Evolutionary conservation across 2,797 vertebrate species (phyloP).

Genomic region (Alfaro cultratus): DNA sequence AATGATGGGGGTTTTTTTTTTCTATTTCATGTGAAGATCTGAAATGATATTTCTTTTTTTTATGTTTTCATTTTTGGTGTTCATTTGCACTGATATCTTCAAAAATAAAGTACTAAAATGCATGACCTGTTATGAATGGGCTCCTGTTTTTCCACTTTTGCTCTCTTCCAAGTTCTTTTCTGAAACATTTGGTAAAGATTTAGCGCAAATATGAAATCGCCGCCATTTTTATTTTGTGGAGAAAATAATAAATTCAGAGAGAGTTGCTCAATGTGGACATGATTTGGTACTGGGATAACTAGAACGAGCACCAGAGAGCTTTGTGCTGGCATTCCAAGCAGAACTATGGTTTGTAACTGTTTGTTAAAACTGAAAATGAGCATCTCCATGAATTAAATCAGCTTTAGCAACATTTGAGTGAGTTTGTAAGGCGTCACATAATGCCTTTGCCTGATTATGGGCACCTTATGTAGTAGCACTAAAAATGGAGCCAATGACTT

Average conservation of each 20-base stretch:
- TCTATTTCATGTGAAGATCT: slow-evolving; percentile 81
- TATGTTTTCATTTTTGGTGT: slow-evolving; percentile 85
- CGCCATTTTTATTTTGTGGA: not conserved
- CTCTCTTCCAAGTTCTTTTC: not conserved
- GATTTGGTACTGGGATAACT: not conserved
- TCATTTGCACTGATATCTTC: slow-evolving; percentile 88
- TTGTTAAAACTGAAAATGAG: not conserved
- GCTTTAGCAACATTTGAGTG: not conserved
- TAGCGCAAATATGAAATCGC: not conserved
- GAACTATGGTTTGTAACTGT: not conserved
- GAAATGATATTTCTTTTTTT: slow-evolving; percentile 80
- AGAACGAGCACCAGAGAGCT: not conserved
- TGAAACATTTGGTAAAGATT: not conserved
- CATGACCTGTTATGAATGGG: slow-evolving; percentile 73
- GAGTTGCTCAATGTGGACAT: not conserved
- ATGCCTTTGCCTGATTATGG: not conserved
- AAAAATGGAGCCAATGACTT: not conserved
- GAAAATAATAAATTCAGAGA: not conserved
- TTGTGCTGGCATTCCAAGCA: not conserved
- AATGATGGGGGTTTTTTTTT: slow-evolving; percentile 40
- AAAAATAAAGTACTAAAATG: slow-evolving; percentile 88
- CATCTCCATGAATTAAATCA: not conserved
- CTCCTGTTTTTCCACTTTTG: slow-evolving; percentile 60
- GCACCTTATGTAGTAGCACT: not conserved
- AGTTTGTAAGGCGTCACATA: not conserved